Evolutionary conservation across 2,113 vertebrate species (phyloP).

Genomic region (Psittacula cyanocephala): DNA sequence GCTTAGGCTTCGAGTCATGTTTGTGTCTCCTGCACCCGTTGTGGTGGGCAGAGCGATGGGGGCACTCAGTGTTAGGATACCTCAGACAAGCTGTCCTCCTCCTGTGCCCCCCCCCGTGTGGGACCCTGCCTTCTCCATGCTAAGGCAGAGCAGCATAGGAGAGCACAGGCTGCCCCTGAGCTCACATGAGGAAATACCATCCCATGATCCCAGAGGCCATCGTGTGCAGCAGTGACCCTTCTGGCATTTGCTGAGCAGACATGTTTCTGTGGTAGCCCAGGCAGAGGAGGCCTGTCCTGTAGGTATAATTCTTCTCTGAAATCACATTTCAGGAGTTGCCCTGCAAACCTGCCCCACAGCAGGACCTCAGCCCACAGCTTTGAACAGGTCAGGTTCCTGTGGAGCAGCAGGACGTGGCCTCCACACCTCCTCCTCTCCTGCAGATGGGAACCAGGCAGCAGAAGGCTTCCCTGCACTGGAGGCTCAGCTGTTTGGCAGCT

Average conservation of each 20-base stretch:
- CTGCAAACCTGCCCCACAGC: background rate
- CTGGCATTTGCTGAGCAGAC: background rate
- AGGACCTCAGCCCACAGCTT: background rate
- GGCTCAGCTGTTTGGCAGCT: background rate
- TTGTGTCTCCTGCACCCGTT: background rate
- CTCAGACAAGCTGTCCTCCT: background rate
- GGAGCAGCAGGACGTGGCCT: background rate
- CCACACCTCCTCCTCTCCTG: background rate
- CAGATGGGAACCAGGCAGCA: background rate
- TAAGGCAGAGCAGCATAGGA: background rate
- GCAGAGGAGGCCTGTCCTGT: background rate
- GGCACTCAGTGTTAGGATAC: rapidly evolving
- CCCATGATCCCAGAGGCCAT: rapidly evolving
- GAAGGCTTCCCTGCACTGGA: background rate
- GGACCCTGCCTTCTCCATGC: background rate
- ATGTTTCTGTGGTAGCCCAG: background rate
- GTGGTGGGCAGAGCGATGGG: background rate
- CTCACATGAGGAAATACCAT: background rate
- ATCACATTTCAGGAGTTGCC: background rate
- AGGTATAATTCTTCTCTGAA: background rate
- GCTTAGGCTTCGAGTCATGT: background rate
- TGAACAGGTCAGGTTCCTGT: background rate
- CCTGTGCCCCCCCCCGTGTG: rapidly evolving
- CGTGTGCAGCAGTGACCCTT: background rate
- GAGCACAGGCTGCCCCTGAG: background rate